phyloP scores from a whole-genome alignment of 2,113 vertebrate genomes.

The Cyanoramphus novaezelandiae region DNA sequence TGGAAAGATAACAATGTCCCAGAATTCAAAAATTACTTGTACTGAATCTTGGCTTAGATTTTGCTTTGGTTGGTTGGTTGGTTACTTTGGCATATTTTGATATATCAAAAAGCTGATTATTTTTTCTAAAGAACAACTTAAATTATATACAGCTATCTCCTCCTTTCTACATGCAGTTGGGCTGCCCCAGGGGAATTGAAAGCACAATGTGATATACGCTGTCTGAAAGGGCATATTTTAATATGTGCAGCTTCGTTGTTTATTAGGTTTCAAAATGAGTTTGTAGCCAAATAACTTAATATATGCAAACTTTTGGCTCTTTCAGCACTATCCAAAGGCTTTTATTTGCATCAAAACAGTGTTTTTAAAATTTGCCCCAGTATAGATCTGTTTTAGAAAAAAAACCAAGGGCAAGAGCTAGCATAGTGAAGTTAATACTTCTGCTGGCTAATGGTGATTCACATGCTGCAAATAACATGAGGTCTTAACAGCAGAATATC shows the following conservation, averaged over 20 bases:
- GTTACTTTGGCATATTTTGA: background rate
- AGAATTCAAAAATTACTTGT: background rate
- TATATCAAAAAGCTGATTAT: background rate
- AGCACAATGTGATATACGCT: background rate
- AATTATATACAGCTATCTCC: background rate
- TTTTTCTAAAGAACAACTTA: background rate
- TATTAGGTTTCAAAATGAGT: background rate
- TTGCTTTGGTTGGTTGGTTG: background rate
- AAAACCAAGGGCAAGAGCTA: background rate
- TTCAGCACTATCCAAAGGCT: background rate
- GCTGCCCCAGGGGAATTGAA: background rate
- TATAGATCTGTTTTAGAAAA: background rate
- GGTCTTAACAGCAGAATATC: background rate
- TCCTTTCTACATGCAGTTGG: background rate
- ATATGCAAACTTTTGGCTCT: background rate
- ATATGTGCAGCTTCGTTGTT: slow-evolving; percentile 7
- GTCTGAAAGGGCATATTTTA: slow-evolving; percentile 47
- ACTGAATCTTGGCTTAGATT: background rate
- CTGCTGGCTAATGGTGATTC: background rate
- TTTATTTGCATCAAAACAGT: background rate
- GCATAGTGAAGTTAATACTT: background rate
- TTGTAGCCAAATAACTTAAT: background rate
- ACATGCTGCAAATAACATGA: background rate
- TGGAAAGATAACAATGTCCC: background rate
- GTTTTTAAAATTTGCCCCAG: background rate